Base-by-base conservation (phyloP, 2,113 vertebrate genomes). In the Sceloporus undulatus region DNA sequence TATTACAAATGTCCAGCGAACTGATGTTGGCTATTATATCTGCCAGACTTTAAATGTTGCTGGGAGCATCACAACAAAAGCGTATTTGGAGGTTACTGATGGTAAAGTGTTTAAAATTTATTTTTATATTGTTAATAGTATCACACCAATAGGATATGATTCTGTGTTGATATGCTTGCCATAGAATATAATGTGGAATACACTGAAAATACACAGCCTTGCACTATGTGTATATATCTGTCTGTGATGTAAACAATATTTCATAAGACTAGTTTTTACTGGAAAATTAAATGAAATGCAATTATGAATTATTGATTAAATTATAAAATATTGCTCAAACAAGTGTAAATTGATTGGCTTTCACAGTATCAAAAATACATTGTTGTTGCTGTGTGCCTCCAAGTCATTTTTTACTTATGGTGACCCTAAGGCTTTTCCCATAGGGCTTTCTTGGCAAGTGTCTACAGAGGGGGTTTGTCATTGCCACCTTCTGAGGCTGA, bases 21-120 rank as follows among this genome's bases (percentile, higher is more conserved):
- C 98, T 76, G 99, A 99, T 90, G 96, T 98, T 89, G 99, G 99
- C 1, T 99, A 98, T 92, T 99, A 99, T 86, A 99, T 98, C 95
- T 99, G 99, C 96, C 99, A 99, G 97, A 99, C 99, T 74, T 97
- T 99, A 90, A 99, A 99, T 95, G 99, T 99, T 79, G 99, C 99
- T 0, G 99, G 99, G 93, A 99, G 98, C 85, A 99, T 99, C 94
- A 99, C 98, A 96, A 99, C 98, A 94, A 99, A 99, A 94, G 99
- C 98, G 71, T 98, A 99, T 93, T 96, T 99, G 92, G 99, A 99
- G 96, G 98, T 99, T 93, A 99, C 98, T 40, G 99, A 99, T 92
- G 98, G 99, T 99, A 98, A 97, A 96, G 90, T 93, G 81, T 68
- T 92, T 23, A 21, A 59, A 92, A 77, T 2, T 88, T 86, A 62